These are phyloP conservation scores for Acrossocheilus fasciatus DNA, from an alignment of 2,797 vertebrate species.

Conservation along the genomic window DNA sequence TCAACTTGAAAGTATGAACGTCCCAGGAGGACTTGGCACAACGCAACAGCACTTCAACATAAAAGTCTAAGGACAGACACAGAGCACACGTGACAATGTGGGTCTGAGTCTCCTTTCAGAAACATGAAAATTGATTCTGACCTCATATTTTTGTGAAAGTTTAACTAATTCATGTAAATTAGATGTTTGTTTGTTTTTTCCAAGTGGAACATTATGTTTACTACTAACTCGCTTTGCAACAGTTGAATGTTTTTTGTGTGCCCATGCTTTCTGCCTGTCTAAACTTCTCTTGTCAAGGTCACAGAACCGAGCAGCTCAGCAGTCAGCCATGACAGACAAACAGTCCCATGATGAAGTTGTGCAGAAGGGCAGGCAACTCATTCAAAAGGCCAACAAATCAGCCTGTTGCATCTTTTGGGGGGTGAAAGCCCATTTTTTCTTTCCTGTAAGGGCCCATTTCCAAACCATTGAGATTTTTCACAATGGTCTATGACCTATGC, in stretches of 20 bases:
- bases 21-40: too few relatives aligned
- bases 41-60: too few relatives aligned
- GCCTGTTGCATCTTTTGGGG: constrained; percentile 43
- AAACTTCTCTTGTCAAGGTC: constrained; percentile 33
- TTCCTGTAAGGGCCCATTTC: constrained; percentile 41
- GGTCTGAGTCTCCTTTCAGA: neutral
- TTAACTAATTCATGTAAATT: neutral
- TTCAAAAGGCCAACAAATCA: constrained; percentile 58
- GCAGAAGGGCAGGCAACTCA: constrained; percentile 44
- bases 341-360: constrained; percentile 49
- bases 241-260: neutral
- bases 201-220: constrained; percentile 1
- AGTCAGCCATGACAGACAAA: constrained; percentile 37
- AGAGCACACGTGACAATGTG: neutral
- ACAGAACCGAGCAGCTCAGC: constrained; percentile 23
- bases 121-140: neutral
- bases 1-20: too few relatives aligned
- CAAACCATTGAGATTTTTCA: constrained; percentile 49
- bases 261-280: neutral
- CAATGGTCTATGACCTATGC: constrained; percentile 51
- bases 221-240: neutral
- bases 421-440: constrained; percentile 37
- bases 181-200: neutral
- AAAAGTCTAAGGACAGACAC: too few relatives aligned
- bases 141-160: neutral